Conservation (phyloP, 2,797 vertebrate genomes). For the Channa striata region DNA sequence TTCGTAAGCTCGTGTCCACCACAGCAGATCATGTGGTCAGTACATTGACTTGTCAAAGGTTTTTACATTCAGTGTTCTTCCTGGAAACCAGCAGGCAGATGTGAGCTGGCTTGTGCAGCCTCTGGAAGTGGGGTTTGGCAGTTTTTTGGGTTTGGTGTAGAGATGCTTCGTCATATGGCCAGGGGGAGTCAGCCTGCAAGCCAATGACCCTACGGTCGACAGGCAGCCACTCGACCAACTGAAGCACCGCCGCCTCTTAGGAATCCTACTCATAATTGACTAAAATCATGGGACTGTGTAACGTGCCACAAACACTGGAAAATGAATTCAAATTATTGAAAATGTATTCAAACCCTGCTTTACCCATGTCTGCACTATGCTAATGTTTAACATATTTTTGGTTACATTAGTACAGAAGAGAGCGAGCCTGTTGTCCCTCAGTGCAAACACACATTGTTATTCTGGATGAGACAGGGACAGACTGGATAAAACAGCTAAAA, state of each 20-base stretch:
- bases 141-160: no score
- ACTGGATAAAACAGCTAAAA: constrained; percentile 37
- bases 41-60: no score
- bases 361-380: constrained; percentile 48
- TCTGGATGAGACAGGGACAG: constrained; percentile 24
- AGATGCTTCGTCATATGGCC: no score
- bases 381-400: constrained; percentile 62
- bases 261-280: constrained; percentile 1
- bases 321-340: constrained; percentile 54
- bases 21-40: no score
- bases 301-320: neutral
- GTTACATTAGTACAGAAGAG: constrained; percentile 41
- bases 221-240: no score
- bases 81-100: no score
- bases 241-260: neutral
- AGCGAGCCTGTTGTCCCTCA: constrained; percentile 11
- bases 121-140: no score
- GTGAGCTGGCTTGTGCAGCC: no score
- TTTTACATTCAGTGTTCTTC: no score
- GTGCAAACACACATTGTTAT: constrained; percentile 37
- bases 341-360: constrained; percentile 46
- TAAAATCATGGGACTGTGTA: constrained; percentile 9
- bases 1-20: no score
- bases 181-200: no score
- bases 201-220: no score